phyloP scores from a whole-genome alignment of 92 coral and sea anemone species.

The Epizoanthus ramosus region DNA sequence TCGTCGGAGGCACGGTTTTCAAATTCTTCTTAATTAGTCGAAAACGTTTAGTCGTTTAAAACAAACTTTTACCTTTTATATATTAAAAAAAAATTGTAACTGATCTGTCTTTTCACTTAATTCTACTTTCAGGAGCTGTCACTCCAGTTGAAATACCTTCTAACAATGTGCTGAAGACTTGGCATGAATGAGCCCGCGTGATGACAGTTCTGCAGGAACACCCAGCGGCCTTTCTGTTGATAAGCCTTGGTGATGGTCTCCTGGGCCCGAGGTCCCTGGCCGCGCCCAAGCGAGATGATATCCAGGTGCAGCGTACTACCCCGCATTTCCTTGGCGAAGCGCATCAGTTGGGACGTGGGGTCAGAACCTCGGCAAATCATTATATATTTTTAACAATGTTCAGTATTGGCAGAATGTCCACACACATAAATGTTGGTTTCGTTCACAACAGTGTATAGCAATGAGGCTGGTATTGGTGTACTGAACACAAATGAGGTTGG shows the following conservation, averaged over 20 bases:
- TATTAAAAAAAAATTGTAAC: too few species aligned
- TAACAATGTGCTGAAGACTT: constrained; percentile 83
- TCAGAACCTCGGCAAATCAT: constrained; percentile 72
- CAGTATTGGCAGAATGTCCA: too few species aligned
- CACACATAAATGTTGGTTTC: too few species aligned
- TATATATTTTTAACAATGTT: too few species aligned
- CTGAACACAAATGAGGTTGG: too few species aligned
- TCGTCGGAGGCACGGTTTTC: too few species aligned
- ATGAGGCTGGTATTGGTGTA: too few species aligned
- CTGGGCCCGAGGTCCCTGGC: constrained; percentile 93
- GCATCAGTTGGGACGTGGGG: constrained; percentile 92
- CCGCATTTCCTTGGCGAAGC: constrained; percentile 85
- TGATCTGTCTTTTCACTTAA: background rate
- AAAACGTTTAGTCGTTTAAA: too few species aligned
- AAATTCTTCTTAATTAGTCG: too few species aligned
- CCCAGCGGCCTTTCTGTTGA: constrained; percentile 97
- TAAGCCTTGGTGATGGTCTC: constrained; percentile 92
- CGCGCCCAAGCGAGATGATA: constrained; percentile 97
- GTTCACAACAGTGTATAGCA: too few species aligned
- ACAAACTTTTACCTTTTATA: too few species aligned
- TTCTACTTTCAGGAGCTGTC: background rate
- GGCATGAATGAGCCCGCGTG: constrained; percentile 98
- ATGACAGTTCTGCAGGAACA: constrained; percentile 96
- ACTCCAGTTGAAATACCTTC: constrained; percentile 56
- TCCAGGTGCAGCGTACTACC: constrained; percentile 88